Evolutionary conservation across 2,113 vertebrate species (phyloP).

Genomic region (Aegotheles bennettii): DNA sequence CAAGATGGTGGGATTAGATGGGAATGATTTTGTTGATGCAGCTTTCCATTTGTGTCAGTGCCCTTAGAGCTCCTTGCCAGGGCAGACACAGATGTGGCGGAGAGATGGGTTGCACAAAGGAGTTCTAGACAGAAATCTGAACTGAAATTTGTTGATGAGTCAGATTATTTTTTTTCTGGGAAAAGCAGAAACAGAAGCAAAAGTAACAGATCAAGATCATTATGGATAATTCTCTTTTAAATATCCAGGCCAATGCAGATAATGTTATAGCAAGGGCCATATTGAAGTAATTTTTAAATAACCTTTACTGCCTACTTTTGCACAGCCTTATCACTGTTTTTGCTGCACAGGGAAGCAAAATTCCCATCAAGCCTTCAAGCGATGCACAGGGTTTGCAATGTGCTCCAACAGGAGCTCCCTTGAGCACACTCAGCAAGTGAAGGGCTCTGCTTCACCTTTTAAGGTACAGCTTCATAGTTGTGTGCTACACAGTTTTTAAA

Average conservation of each 20-base stretch:
- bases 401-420: slow-evolving; percentile 28
- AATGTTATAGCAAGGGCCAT: slow-evolving; percentile 11
- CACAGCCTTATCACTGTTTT: slow-evolving; percentile 47
- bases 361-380: not conserved
- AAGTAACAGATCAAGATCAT: not conserved
- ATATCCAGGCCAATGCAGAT: slow-evolving; percentile 42
- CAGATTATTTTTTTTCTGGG: not conserved
- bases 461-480: not conserved
- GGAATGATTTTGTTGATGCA: not conserved
- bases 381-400: not conserved
- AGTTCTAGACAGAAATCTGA: not conserved
- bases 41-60: not conserved
- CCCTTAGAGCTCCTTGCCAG: rapidly evolving
- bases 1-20: not conserved
- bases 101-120: not conserved
- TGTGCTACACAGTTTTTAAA: not conserved
- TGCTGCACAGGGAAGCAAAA: not conserved
- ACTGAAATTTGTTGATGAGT: not conserved
- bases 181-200: slow-evolving; percentile 7
- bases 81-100: not conserved
- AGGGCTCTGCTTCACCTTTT: not conserved
- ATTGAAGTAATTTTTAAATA: slow-evolving; percentile 63
- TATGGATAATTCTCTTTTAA: slow-evolving; percentile 55
- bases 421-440: not conserved
- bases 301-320: slow-evolving; percentile 39